Conservation (phyloP, 2,113 vertebrate genomes). For the Lutjanus erythropterus region DNA sequence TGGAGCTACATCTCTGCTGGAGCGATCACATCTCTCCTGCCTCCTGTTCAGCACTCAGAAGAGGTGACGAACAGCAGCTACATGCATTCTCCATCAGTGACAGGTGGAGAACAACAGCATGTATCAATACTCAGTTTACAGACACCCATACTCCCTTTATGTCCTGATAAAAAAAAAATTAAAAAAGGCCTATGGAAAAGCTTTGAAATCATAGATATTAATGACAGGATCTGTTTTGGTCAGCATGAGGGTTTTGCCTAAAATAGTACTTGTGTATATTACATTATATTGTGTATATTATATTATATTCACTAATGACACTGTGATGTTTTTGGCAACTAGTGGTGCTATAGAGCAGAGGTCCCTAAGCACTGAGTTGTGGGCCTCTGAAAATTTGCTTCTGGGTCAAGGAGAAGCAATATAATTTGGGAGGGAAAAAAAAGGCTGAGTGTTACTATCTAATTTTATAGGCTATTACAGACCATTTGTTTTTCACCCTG, state of each 20-base stretch:
- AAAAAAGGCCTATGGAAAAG: not conserved
- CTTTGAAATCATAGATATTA: not conserved
- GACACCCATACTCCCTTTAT: not conserved
- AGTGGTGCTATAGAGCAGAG: not conserved
- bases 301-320: too few species aligned
- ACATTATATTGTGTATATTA: too few species aligned
- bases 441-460: too few species aligned
- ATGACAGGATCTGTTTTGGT: not conserved
- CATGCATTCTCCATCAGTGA: not conserved
- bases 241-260: not conserved
- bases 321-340: not conserved
- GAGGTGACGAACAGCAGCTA: constrained; percentile 17
- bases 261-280: not conserved
- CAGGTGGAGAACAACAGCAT: not conserved
- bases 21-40: constrained; percentile 19
- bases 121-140: not conserved
- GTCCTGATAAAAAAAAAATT: not conserved
- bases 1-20: constrained; percentile 1
- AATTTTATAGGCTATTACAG: too few species aligned
- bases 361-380: not conserved
- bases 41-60: constrained; percentile 1
- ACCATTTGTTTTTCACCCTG: too few species aligned
- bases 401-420: too few species aligned
- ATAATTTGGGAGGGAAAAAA: too few species aligned
- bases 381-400: not conserved